Evolutionary conservation across 2,888 invertebrate species (phyloP), one percentile per base, ranked within the genome.

Genomic region (Mesochorus sp.): DNA sequence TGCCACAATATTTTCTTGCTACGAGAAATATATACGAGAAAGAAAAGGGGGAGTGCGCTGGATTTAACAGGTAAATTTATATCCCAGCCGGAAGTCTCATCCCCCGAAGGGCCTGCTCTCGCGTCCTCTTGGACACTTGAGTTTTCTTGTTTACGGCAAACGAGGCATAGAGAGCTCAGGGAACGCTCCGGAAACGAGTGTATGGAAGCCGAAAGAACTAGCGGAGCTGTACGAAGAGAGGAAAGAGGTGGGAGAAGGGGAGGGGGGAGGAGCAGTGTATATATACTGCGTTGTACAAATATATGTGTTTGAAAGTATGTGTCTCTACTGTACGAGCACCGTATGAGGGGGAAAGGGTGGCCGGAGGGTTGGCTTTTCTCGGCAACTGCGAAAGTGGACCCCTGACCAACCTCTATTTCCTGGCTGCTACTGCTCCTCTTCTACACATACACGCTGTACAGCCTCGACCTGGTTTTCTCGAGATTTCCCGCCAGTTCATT

Each of bases 41-140:
- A 70, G 61, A 62, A 76, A 67, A 57, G 57, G 64, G 76, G 71
- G 72, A n/a, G n/a, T n/a, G 66, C 61, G 74, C 73, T 74, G 71
- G 85, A 85, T 85, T 86, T 85, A 83, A 85, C 85, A 83, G 82
- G 85, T 87, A 87, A 87, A 88, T 88, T 88, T 88, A 88, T 87
- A 85, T 87, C 83, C 84, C 80, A 67, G 74, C 79, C 85, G 84
- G 85, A 85, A 85, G 85, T 85, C 84, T 83, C 83, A 78, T 83
- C 80, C 83, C 78, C 71, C 76, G 47, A 75, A 75, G 75, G 62
- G 47, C 39, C 49, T 68, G 26, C 53, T 39, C 42, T 51, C 42
- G 1, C 24, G 14, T 53, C 59, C 62, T 21, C 51, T 51, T 17
- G 68, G 53, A 79, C 71, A 75, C 79, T 75, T 61, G 79, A 79